Evolutionary conservation across 1,140 invertebrate genomes (phyloP).

Genomic region (Lasaia peninsularis): DNA sequence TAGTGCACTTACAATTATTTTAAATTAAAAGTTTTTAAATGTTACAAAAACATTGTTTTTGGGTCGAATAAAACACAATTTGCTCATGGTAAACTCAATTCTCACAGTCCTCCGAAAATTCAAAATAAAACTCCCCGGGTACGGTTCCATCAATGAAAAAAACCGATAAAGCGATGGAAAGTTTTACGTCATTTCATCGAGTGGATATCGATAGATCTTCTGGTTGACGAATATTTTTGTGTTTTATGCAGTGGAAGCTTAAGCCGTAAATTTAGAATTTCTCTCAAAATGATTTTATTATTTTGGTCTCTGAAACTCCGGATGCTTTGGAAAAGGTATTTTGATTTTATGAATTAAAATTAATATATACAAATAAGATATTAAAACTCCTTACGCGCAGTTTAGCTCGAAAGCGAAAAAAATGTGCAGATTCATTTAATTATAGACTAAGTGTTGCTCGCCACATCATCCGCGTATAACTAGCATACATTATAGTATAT

Average conservation of each 20-base stretch:
- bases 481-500: too few relatives aligned
- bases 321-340: background rate
- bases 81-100: background rate
- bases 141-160: background rate
- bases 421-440: too few relatives aligned
- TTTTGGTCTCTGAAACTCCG: background rate
- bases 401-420: too few relatives aligned
- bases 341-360: background rate
- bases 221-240: constrained; percentile 11
- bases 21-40: too few relatives aligned
- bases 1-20: too few relatives aligned
- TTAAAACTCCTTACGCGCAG: too few relatives aligned
- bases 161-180: constrained; percentile 1
- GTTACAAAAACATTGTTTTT: too few relatives aligned
- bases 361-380: too few relatives aligned
- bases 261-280: constrained; percentile 5
- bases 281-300: constrained; percentile 1
- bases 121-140: background rate
- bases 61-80: background rate
- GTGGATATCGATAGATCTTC: constrained; percentile 3
- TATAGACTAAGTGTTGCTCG: too few relatives aligned
- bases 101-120: background rate
- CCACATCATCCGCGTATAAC: too few relatives aligned
- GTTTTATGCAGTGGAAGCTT: constrained; percentile 3
- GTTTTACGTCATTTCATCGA: constrained; percentile 8